Base-by-base conservation (phyloP, 2,888 invertebrate genomes). In the Zele albiditarsus region DNA sequence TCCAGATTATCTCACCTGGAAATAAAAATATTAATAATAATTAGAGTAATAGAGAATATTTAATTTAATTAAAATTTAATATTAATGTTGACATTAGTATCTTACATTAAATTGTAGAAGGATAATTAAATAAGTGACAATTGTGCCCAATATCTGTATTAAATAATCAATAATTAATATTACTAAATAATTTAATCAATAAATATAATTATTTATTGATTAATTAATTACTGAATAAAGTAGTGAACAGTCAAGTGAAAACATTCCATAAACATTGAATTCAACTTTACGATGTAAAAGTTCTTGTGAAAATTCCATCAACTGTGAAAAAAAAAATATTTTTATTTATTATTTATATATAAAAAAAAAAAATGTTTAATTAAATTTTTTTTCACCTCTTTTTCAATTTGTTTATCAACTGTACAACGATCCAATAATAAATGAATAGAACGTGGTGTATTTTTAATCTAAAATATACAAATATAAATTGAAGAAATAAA, bases 401-500 rank as follows among this genome's bases (percentile, higher is more conserved):
- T 5, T n/a, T 60, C 73, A 62, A 73, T 73, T 20, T 71, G 49
- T 0, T 8, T 46, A 60, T 62, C 68, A 12, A 70, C 49, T 25
- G 60, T 68, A 31, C 75, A 75, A 28, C 57, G 53, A 31, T 58
- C 57, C n/a, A 78, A 65, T 23, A 78, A 33, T 53, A 69, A 72
- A 72, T 74, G 67, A 25, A 77, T 46, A 8, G 57, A 49, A 14
- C 63, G 68, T 4, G 62, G 20, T 2, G 76, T 74, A 33, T 27
- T 27, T 60, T 67, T 74, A 25, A 63, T 71, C 79, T 77, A 72
- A 10, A 31, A 66, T 33, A 12, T n/a, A n/a, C n/a, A n/a, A n/a
- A n/a, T n/a, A n/a, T n/a, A n/a, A n/a, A n/a, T n/a, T n/a, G n/a
- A n/a, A n/a, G n/a, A n/a, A n/a, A n/a, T n/a, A n/a, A n/a, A n/a